Evolutionary conservation across 2,113 vertebrate species (phyloP).

Genomic region (Corvus hawaiiensis): DNA sequence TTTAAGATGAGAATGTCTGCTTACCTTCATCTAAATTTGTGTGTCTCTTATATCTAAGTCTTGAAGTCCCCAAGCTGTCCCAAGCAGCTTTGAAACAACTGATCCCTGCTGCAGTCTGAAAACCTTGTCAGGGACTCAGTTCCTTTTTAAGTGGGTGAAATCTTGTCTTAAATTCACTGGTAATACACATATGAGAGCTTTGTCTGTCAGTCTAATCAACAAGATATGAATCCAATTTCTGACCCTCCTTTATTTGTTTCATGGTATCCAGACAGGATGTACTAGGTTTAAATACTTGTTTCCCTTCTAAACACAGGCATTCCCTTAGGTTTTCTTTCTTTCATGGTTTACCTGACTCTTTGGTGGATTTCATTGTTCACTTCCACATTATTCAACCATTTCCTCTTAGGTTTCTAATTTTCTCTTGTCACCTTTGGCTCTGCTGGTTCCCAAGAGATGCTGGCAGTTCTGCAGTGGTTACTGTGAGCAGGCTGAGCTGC

Average conservation of each 20-base stretch:
- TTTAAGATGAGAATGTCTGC: not conserved
- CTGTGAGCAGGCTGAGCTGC: not conserved
- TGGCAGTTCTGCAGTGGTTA: not conserved
- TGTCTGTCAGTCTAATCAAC: not conserved
- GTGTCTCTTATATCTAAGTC: not conserved
- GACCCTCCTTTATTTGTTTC: not conserved
- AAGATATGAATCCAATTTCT: not conserved
- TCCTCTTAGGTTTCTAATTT: not conserved
- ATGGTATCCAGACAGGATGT: not conserved
- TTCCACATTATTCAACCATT: not conserved
- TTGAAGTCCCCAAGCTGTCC: not conserved
- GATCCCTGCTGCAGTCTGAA: not conserved
- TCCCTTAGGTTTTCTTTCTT: not conserved
- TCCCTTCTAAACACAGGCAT: not conserved
- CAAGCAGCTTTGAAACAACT: not conserved
- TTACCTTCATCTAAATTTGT: not conserved
- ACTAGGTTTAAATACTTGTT: not conserved
- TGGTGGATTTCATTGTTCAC: not conserved
- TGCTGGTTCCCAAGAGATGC: not conserved
- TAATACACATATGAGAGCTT: not conserved
- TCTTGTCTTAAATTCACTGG: not conserved
- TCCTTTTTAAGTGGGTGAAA: not conserved
- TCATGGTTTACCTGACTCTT: not conserved
- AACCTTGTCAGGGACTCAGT: not conserved
- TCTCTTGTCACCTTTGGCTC: not conserved